Percentiles rank a stretch among this genome's conserved stretches.
Evolutionary conservation across 2,113 vertebrate genomes (phyloP).

Genomic region (Seriola quinqueradiata): DNA sequence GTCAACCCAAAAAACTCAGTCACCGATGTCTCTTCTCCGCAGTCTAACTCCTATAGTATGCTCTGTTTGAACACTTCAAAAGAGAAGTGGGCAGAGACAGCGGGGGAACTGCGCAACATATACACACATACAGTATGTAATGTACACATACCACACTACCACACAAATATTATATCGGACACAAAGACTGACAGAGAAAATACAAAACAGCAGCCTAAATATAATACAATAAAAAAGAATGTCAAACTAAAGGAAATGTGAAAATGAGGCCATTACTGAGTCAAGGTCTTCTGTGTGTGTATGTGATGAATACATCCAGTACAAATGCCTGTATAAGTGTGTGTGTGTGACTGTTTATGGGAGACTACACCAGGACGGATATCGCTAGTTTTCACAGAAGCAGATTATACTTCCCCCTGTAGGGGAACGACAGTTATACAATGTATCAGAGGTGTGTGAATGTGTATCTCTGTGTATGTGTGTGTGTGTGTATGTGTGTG

Average conservation of each 20-base stretch:
- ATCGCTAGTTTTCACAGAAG: slow-evolving; percentile 26
- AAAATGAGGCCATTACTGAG: slow-evolving; percentile 24
- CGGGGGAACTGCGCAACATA: background rate
- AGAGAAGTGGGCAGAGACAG: slow-evolving; percentile 11
- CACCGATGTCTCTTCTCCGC: slow-evolving; percentile 28
- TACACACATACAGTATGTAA: background rate
- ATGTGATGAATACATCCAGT: background rate
- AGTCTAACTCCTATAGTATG: slow-evolving; percentile 21
- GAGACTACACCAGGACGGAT: slow-evolving; percentile 18
- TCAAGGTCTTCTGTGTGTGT: slow-evolving; percentile 4
- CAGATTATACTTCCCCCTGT: slow-evolving; percentile 21
- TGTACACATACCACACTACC: background rate
- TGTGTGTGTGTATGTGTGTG: slow-evolving; percentile 26
- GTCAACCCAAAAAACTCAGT: slow-evolving; percentile 17
- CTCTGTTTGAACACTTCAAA: slow-evolving; percentile 56
- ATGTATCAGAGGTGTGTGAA: slow-evolving; percentile 31
- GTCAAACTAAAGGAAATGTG: slow-evolving; percentile 16
- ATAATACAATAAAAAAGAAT: slow-evolving; percentile 32
- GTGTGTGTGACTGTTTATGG: background rate
- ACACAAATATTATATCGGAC: background rate
- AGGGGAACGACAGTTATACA: slow-evolving; percentile 41
- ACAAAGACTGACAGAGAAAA: slow-evolving; percentile 9
- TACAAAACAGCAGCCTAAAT: slow-evolving; percentile 14
- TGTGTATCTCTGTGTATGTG: background rate
- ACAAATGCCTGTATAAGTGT: background rate